A percentile compares a stretch with the other conserved stretches of the same genome.
These are phyloP conservation scores for Apis florea DNA, from an alignment of 1,140 invertebrate species.

Conservation along the genomic window DNA sequence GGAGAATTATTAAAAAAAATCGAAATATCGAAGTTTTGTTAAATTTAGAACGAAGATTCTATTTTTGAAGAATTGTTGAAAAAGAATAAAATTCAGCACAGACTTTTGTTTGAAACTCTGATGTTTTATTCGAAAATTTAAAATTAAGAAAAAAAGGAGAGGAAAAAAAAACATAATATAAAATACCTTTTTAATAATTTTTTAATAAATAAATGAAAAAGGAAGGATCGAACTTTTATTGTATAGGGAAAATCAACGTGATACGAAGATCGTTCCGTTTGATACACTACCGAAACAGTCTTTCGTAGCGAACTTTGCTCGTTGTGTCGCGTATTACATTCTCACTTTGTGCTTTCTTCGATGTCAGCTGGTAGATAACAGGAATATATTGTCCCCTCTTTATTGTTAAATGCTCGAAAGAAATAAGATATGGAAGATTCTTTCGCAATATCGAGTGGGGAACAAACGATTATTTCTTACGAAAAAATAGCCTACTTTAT, in stretches of 20 bases:
- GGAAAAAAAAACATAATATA: too few species aligned
- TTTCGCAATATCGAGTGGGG: background rate
- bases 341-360: conserved; percentile 25
- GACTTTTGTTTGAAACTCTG: too few species aligned
- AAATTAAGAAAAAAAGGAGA: too few species aligned
- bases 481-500: too few species aligned
- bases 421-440: background rate
- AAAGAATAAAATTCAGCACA: too few species aligned
- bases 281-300: conserved; percentile 32
- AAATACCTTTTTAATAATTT: too few species aligned
- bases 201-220: background rate
- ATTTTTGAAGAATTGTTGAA: background rate
- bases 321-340: conserved; percentile 38
- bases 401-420: background rate
- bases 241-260: conserved; percentile 2
- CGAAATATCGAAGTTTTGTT: too few species aligned
- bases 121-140: too few species aligned
- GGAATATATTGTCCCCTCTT: conserved; percentile 15
- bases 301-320: conserved; percentile 42
- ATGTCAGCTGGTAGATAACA: conserved; percentile 14
- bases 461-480: background rate
- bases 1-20: too few species aligned
- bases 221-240: background rate
- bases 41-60: too few species aligned
- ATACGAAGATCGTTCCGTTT: background rate